Evolutionary conservation across 30 jellyfish, hydroid and myxozoan genomes (phyloP).

Genomic region (Aurelia coerulea): DNA sequence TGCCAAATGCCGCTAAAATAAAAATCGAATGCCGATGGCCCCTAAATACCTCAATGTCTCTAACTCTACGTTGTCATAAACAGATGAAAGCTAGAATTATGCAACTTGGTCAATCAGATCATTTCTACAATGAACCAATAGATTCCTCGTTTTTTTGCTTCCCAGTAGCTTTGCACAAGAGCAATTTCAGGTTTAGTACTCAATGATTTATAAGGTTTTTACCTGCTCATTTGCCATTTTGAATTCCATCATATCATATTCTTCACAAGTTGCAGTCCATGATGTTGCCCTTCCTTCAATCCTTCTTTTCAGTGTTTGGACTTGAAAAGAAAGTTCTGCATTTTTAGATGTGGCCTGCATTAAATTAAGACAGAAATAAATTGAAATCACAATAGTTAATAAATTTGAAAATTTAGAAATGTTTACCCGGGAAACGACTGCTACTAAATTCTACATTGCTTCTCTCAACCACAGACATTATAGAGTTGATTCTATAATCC

Average conservation of each 20-base stretch:
- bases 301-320: slow-evolving; percentile 85
- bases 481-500: no score
- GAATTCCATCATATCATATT: slow-evolving; percentile 24
- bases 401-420: background rate
- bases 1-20: no score
- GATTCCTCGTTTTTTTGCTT: no score
- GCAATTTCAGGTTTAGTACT: no score
- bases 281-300: slow-evolving; percentile 80
- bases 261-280: slow-evolving; percentile 24
- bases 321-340: slow-evolving; percentile 91
- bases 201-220: background rate
- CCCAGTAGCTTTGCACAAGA: no score
- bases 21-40: no score
- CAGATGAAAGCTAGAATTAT: no score
- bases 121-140: no score
- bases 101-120: no score
- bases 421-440: slow-evolving; percentile 70
- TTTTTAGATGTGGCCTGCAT: slow-evolving; percentile 75
- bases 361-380: background rate
- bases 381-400: background rate
- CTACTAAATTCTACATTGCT: background rate
- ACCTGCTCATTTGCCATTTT: slow-evolving; percentile 65
- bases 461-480: slow-evolving; percentile 24
- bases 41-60: no score
- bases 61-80: no score